Evolutionary conservation across 2,113 vertebrate genomes (phyloP), one percentile per base, ranked within the genome.

Genomic region (Verasper variegatus): DNA sequence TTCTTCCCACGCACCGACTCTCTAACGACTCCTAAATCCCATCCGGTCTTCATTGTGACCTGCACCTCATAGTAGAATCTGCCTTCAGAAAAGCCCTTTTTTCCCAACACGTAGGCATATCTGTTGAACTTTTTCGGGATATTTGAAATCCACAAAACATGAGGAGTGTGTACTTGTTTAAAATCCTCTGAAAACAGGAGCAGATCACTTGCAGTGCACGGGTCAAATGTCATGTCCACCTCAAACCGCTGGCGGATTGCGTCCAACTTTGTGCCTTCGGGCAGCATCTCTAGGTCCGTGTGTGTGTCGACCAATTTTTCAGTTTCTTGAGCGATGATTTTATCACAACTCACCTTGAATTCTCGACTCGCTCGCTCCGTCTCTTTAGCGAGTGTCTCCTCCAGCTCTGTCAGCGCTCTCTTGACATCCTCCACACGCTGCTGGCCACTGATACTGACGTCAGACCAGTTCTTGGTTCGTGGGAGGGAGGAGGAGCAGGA

Each of bases 41-140:
- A 85, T 26, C 7, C 21, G 1, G 13, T 75, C 40, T 31, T 55
- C 20, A 1, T 59, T 23, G 11, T 10, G 1, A 60, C 56, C 21
- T 69, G 0, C 66, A 87, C 68, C 40, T 79, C 77, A 17, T 23
- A 82, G 52, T 66, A 82, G 57, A 31, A 67, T 72, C n/a, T 87
- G 7, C 84, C 82, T 52, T n/a, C 3, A 35, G 61, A 68, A 20
- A 83, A 45, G 27, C 58, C 51, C 26, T 27, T 52, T 58, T 76
- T 59, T 18, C 26, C 51, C 24, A 65, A 54, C 37, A 82, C 37
- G 37, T 7, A 71, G 15, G 21, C 17, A 79, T 20, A 76, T 27
- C 2, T 3, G 26, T 67, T 47, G 0, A 80, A 21, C 12, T 4
- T 52, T 0, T 20, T 12, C 15, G 62, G 80, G 7, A 18, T 11